Evolutionary conservation across 2,888 invertebrate genomes (phyloP).

Genomic region (Galerucella calmariensis): DNA sequence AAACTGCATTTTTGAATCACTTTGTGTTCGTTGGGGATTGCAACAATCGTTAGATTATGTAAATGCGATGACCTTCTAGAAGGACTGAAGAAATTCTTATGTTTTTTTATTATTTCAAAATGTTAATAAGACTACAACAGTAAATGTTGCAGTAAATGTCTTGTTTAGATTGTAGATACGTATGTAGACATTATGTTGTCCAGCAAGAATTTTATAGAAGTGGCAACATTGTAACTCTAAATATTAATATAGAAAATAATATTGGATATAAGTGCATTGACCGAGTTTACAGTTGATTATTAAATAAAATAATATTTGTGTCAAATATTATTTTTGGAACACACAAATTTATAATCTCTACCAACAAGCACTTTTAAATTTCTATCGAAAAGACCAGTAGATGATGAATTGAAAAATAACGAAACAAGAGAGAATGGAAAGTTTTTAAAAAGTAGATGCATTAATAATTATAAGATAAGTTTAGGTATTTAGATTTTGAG

Average conservation of each 20-base stretch:
- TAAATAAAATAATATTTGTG: conserved; percentile 21
- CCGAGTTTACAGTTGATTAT: conserved; percentile 33
- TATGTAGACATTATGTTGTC: no score
- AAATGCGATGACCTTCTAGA: no score
- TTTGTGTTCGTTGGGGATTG: no score
- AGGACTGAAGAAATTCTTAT: no score
- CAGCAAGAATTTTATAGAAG: not conserved
- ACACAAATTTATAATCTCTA: not conserved
- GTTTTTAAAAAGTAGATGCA: not conserved
- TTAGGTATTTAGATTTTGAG: no score
- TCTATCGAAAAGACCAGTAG: not conserved
- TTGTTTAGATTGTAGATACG: no score
- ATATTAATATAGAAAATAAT: conserved; percentile 31
- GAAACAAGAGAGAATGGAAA: not conserved
- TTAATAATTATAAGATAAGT: no score
- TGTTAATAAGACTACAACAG: no score
- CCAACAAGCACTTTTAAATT: not conserved
- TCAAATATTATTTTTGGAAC: conserved; percentile 24
- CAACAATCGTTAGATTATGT: no score
- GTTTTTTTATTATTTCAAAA: no score
- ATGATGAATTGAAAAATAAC: not conserved
- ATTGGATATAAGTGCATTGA: conserved; percentile 35
- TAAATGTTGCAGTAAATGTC: no score
- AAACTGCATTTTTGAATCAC: no score
- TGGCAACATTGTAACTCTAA: conserved; percentile 14